A percentile compares a stretch with the other conserved stretches of the same genome.
Conservation (phyloP, 2,888 invertebrate species). For the Pardosa pseudoannulata region DNA sequence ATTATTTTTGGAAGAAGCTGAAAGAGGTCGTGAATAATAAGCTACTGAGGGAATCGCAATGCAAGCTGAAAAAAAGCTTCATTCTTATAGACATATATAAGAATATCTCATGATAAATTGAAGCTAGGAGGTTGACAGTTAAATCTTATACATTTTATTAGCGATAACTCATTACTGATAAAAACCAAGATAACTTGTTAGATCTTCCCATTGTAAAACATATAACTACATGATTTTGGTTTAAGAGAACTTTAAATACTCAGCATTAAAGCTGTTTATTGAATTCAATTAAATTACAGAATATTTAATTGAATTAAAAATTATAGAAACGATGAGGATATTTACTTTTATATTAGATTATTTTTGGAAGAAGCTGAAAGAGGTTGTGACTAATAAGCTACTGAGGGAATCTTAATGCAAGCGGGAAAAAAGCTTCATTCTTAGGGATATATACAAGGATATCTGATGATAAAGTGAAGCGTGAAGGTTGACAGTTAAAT, state of each 20-base stretch:
- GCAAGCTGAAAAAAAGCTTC: not conserved
- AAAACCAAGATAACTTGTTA: slow-evolving; percentile 18
- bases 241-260: too few relatives aligned
- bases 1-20: not conserved
- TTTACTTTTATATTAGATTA: too few relatives aligned
- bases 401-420: not conserved
- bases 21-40: too few relatives aligned
- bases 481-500: slow-evolving; percentile 20
- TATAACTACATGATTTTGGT: too few relatives aligned
- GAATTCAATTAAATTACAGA: too few relatives aligned
- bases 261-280: too few relatives aligned
- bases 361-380: not conserved
- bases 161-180: slow-evolving; percentile 42
- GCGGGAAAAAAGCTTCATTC: not conserved
- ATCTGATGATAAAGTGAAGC: not conserved
- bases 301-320: too few relatives aligned
- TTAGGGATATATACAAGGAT: not conserved
- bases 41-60: not conserved
- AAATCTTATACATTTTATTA: slow-evolving; percentile 22
- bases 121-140: slow-evolving; percentile 3
- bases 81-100: not conserved
- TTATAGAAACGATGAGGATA: too few relatives aligned
- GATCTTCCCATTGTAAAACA: too few relatives aligned
- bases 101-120: not conserved
- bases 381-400: not conserved